Evolutionary conservation across 2,113 vertebrate genomes (phyloP), one percentile per base, ranked within the genome.

Genomic region (Hiodon alosoides): DNA sequence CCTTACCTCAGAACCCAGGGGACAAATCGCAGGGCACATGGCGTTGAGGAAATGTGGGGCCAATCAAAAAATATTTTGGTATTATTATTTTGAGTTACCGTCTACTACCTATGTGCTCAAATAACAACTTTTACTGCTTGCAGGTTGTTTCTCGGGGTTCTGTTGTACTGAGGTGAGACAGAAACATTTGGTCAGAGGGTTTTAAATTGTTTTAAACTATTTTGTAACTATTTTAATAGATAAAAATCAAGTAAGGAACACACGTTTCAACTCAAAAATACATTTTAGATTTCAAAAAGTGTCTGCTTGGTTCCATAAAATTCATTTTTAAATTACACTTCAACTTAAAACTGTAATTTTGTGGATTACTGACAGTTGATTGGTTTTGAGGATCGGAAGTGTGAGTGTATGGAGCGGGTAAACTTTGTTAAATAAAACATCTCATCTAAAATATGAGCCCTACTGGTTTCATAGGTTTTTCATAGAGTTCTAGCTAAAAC

Each of bases 31-130:
- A 60, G 57, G 53, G 71, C 58, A 77, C 80, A 78, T 79, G 79
- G 73, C 71, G 79, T 77, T 79, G 67, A 77, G 67, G 70, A 74
- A 75, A 80, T 73, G 67, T 62, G 73, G 17, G 53, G 46, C 13
- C 69, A 65, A 78, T 72, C 72, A 74, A 79, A 83, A 76, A 82
- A 79, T 65, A 67, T 68, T n/a, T 80, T 67, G 50, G 60, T 83
- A 69, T 79, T 31, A 31, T 61, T 72, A 64, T 77, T 80, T 80
- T 78, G 67, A 48, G 59, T 65, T 73, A 69, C 64, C 76, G 78
- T 65, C 46, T 64, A 47, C 9, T 7, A 59, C 14, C 9, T 11
- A 69, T 17, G 17, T 59, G 17, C 58, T 71, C 13, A 57, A 71
- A 14, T 46, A 17, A 58, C n/a, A 3, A 53, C 17, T 31, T 59